Percentiles rank a stretch among this genome's conserved stretches.
Conservation (phyloP, 2,888 invertebrate species). For the Trichacis sp. region DNA sequence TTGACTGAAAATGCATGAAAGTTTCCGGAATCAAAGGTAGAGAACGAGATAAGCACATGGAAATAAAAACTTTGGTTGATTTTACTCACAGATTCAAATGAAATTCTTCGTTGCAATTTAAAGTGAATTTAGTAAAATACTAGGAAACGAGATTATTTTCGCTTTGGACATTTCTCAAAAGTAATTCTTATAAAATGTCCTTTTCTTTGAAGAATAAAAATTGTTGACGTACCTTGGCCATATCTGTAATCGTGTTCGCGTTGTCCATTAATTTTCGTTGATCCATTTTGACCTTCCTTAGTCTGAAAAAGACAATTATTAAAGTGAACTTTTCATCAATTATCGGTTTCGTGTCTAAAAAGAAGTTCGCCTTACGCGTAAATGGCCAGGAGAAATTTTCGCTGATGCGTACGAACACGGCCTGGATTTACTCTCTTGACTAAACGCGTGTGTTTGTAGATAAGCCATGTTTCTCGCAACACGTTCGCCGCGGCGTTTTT, state of each 20-base stretch:
- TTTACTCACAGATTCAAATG: too few relatives aligned
- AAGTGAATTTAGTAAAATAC: too few relatives aligned
- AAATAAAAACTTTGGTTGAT: too few relatives aligned
- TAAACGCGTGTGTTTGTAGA: constrained; percentile 99
- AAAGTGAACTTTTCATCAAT: too few relatives aligned
- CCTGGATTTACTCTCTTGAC: constrained; percentile 97
- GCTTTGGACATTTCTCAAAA: too few relatives aligned
- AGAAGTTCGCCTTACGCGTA: constrained; percentile 90
- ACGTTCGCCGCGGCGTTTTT: constrained; percentile 99
- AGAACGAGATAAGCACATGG: too few relatives aligned
- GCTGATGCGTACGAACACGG: constrained; percentile 96
- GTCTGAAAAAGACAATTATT: constrained; percentile 76
- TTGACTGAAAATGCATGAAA: too few relatives aligned
- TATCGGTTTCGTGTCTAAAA: too few relatives aligned
- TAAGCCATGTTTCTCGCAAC: constrained; percentile 99
- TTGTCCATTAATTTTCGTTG: constrained; percentile 99
- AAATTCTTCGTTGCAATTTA: too few relatives aligned
- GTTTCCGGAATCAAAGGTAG: too few relatives aligned
- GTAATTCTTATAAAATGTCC: not conserved
- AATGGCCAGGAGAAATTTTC: constrained; percentile 99
- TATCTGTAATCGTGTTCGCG: constrained; percentile 98
- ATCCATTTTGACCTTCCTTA: constrained; percentile 99
- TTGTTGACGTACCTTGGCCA: constrained; percentile 94
- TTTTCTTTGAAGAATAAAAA: too few relatives aligned
- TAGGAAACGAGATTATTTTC: too few relatives aligned